A percentile compares a stretch with the other conserved stretches of the same genome.
phyloP scores from a whole-genome alignment of 2,797 vertebrate genomes.

The Xenopus petersii region DNA sequence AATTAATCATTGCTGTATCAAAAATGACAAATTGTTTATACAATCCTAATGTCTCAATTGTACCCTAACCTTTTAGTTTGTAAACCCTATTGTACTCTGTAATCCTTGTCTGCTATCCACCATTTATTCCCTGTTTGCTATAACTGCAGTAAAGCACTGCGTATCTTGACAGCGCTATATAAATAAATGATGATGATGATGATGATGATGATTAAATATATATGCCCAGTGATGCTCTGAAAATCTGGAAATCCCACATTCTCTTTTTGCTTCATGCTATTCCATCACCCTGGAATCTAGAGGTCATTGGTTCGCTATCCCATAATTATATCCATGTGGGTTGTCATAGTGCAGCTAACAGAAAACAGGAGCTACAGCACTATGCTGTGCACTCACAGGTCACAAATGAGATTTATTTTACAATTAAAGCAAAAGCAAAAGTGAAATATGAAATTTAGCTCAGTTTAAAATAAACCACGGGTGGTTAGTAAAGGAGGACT shows the following conservation, averaged over 20 bases:
- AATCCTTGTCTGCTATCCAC: no score
- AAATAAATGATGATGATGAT: no score
- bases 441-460: slow-evolving; percentile 12
- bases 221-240: slow-evolving; percentile 25
- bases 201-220: no score
- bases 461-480: slow-evolving; percentile 7
- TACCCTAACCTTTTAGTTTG: no score
- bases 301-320: slow-evolving; percentile 35
- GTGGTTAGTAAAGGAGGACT: slow-evolving; percentile 1
- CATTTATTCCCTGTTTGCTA: no score
- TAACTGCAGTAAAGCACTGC: no score
- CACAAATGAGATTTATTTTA: slow-evolving; percentile 32
- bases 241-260: slow-evolving; percentile 36
- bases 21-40: no score
- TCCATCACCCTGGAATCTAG: slow-evolving; percentile 23
- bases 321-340: slow-evolving; percentile 48
- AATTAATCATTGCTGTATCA: no score
- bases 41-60: no score
- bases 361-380: slow-evolving; percentile 34
- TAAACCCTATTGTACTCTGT: no score
- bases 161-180: no score
- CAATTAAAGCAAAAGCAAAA: slow-evolving; percentile 20
- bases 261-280: slow-evolving; percentile 23
- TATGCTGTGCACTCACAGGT: slow-evolving; percentile 18
- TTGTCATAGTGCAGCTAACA: slow-evolving; percentile 43